These are phyloP conservation scores for Lipophrys pholis DNA, from an alignment of 2,113 vertebrate genomes.

Conservation along the genomic window DNA sequence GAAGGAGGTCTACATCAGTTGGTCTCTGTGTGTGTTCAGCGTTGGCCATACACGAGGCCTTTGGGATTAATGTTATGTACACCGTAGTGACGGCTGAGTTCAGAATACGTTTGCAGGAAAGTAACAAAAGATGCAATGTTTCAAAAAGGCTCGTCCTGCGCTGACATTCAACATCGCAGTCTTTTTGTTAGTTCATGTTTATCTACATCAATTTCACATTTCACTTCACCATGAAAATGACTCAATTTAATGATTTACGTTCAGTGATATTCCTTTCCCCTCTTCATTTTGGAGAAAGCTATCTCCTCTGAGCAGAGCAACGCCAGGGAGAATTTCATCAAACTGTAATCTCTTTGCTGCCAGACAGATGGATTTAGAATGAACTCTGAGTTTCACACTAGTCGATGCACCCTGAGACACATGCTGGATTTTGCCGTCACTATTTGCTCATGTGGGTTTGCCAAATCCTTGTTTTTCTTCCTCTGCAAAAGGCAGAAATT, in stretches of 20 bases:
- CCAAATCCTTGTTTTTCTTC: conserved; percentile 5
- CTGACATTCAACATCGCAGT: not conserved
- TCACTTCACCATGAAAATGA: not conserved
- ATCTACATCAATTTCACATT: conserved; percentile 15
- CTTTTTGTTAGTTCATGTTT: not conserved
- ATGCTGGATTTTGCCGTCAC: conserved; percentile 2
- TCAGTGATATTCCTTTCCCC: not conserved
- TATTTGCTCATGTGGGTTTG: not conserved
- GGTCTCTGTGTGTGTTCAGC: no score
- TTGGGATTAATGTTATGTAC: no score
- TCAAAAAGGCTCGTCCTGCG: not conserved
- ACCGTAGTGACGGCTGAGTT: no score
- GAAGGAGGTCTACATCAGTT: no score
- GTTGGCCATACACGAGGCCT: no score
- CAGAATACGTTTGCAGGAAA: no score
- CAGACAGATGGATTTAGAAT: conserved; percentile 15
- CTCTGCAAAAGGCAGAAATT: conserved; percentile 28
- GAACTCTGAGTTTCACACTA: conserved; percentile 12
- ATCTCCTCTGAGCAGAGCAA: not conserved
- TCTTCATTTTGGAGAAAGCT: conserved; percentile 13
- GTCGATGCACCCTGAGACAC: conserved; percentile 31
- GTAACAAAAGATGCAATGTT: no score
- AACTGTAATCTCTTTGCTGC: conserved; percentile 29
- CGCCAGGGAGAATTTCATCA: conserved; percentile 34
- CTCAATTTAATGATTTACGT: conserved; percentile 19